Conservation (phyloP, 2,888 invertebrate species). For the Mactromeris polynyma region DNA sequence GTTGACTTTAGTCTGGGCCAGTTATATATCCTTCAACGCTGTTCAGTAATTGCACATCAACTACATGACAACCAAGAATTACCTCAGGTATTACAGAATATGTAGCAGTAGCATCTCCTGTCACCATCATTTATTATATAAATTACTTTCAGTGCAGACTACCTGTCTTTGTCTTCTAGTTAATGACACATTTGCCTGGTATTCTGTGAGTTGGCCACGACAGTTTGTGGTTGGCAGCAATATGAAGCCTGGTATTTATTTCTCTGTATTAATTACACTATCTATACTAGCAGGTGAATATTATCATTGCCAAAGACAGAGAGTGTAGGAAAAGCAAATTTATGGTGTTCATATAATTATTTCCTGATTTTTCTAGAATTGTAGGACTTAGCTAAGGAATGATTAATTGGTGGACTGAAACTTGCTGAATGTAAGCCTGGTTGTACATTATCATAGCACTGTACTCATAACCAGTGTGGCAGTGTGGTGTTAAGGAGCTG, state of each 20-base stretch:
- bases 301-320: background rate
- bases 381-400: background rate
- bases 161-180: background rate
- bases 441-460: no score
- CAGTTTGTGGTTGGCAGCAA: background rate
- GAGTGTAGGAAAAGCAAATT: background rate
- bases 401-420: no score
- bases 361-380: background rate
- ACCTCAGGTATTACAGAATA: background rate
- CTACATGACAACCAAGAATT: background rate
- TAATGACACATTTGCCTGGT: background rate
- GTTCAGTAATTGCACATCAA: background rate
- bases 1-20: background rate
- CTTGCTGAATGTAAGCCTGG: no score
- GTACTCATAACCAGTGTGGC: no score
- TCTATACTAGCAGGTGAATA: background rate
- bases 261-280: conserved; percentile 5
- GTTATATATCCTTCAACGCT: background rate
- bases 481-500: no score
- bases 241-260: background rate
- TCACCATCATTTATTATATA: background rate
- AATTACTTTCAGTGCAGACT: background rate
- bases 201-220: background rate
- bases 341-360: background rate
- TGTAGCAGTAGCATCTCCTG: background rate